A percentile compares a stretch with the other conserved stretches of the same genome.
These are phyloP conservation scores for Coleophora flavipennella DNA, from an alignment of 2,888 invertebrate species.

Conservation along the genomic window DNA sequence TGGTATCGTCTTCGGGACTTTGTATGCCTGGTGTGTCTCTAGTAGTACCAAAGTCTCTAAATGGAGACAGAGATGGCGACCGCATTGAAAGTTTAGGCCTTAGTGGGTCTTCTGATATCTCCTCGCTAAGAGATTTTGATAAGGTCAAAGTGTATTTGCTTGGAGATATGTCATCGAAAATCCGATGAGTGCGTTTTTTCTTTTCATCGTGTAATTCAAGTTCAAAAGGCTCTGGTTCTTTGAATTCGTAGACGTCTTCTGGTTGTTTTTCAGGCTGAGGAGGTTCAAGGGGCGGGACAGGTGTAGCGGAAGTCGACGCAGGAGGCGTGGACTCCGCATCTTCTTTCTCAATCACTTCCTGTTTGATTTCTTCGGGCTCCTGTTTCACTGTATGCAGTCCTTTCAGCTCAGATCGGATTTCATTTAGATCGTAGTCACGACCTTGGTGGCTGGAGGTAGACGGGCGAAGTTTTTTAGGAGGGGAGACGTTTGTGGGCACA, in stretches of 20 bases:
- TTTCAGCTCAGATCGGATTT: conserved; percentile 87
- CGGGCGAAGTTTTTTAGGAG: conserved; percentile 48
- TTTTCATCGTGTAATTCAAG: conserved; percentile 79
- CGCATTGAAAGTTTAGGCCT: conserved; percentile 41
- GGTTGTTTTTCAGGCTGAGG: conserved; percentile 50
- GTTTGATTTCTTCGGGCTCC: conserved; percentile 51
- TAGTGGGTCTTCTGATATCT: conserved; percentile 62
- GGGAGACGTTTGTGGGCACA: conserved; percentile 43
- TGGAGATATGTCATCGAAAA: conserved; percentile 66
- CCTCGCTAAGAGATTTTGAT: conserved; percentile 68
- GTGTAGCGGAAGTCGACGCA: conserved; percentile 19
- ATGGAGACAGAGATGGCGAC: conserved; percentile 60
- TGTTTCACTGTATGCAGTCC: conserved; percentile 75
- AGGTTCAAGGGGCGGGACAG: conserved; percentile 29
- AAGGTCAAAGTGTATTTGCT: conserved; percentile 60
- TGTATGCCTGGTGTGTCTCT: conserved; percentile 74
- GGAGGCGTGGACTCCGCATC: conserved; percentile 16
- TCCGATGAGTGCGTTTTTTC: conserved; percentile 63
- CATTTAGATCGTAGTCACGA: conserved; percentile 86
- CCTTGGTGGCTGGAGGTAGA: conserved; percentile 41
- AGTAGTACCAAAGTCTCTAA: conserved; percentile 49
- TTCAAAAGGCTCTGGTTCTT: conserved; percentile 91
- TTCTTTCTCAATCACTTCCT: conserved; percentile 42
- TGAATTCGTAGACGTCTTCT: conserved; percentile 88
- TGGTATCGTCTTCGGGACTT: conserved; percentile 76